Conservation (phyloP, 1,140 invertebrate species). For the Periplaneta americana region DNA sequence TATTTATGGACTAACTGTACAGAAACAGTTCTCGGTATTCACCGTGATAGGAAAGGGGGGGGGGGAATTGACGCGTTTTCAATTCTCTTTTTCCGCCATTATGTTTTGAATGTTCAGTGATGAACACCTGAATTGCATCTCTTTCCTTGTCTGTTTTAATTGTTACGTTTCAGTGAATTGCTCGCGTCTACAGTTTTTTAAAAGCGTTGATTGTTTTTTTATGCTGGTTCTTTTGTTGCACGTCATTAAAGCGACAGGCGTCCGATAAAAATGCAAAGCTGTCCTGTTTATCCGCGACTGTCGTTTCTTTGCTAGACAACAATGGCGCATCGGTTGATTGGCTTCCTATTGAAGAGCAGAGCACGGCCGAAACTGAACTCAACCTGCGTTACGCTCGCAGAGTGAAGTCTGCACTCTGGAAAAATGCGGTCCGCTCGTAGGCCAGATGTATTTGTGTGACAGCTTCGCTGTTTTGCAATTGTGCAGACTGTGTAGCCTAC, state of each 20-base stretch:
- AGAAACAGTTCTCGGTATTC: background rate
- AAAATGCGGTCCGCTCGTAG: too few relatives aligned
- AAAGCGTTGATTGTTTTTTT: background rate
- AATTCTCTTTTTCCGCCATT: background rate
- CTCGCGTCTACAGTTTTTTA: background rate
- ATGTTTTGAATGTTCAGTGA: background rate
- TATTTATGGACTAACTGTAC: background rate
- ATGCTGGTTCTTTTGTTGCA: background rate
- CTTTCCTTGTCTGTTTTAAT: background rate
- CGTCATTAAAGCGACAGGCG: background rate
- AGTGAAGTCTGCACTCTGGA: too few relatives aligned
- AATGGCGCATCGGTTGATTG: background rate
- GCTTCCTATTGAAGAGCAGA: background rate
- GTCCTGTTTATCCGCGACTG: too few relatives aligned
- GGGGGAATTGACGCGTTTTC: background rate
- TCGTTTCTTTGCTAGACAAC: background rate
- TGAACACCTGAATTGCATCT: background rate
- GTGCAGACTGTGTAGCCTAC: too few relatives aligned
- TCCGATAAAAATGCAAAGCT: background rate
- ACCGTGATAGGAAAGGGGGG: too few relatives aligned
- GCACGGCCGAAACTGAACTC: background rate
- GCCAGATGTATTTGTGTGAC: too few relatives aligned
- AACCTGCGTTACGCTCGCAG: too few relatives aligned
- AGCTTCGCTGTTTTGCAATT: too few relatives aligned
- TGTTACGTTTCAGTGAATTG: background rate